A percentile compares a stretch with the other conserved stretches of the same genome.
Evolutionary conservation across 2,113 vertebrate species (phyloP).

Genomic region (Synchiropus splendidus): DNA sequence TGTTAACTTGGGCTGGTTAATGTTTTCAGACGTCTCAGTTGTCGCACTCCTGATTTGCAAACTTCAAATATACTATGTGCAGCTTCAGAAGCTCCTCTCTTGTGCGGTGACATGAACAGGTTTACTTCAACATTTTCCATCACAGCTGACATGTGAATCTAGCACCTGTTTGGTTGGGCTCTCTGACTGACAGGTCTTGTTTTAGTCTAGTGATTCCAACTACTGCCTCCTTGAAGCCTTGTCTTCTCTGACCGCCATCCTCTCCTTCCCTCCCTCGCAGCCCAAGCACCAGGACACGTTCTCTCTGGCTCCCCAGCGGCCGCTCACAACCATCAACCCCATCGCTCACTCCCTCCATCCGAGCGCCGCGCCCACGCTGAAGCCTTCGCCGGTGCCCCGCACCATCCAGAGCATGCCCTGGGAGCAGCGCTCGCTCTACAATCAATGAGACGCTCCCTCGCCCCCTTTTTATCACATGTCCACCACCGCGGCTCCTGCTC

Average conservation of each 20-base stretch:
- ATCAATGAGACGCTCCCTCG: slow-evolving; percentile 43
- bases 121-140: neutral
- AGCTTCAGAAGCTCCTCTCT: too few relatives aligned
- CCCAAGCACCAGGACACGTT: slow-evolving; percentile 62
- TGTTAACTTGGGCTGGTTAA: too few relatives aligned
- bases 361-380: slow-evolving; percentile 56
- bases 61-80: too few relatives aligned
- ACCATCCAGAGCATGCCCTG: slow-evolving; percentile 63
- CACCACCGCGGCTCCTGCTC: slow-evolving; percentile 4
- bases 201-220: too few relatives aligned
- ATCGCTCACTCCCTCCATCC: slow-evolving; percentile 61
- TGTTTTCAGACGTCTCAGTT: too few relatives aligned
- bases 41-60: too few relatives aligned
- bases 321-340: slow-evolving; percentile 63
- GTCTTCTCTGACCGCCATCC: too few relatives aligned
- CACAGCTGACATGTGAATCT: too few relatives aligned
- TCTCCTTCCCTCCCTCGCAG: slow-evolving; percentile 7
- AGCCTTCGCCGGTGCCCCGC: slow-evolving; percentile 58
- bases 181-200: too few relatives aligned
- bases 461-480: neutral
- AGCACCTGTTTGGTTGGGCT: too few relatives aligned
- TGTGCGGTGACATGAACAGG: neutral
- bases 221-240: too few relatives aligned
- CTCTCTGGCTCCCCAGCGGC: slow-evolving; percentile 57
- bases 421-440: slow-evolving; percentile 66